A percentile compares a stretch with the other conserved stretches of the same genome.
Evolutionary conservation across 1,140 invertebrate genomes (phyloP).

Genomic region (Sitobion miscanthi): DNA sequence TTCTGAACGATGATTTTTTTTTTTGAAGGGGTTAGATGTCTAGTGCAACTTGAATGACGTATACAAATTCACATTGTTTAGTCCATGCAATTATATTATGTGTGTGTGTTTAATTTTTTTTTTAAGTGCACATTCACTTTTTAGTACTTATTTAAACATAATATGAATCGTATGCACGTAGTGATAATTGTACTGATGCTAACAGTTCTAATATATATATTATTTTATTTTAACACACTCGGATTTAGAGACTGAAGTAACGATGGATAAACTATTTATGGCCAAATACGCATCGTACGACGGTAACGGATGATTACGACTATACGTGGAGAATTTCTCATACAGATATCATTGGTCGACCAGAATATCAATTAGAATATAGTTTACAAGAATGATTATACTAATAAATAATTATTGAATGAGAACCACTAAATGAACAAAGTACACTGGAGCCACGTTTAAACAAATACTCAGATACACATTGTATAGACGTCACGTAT

Average conservation of each 20-base stretch:
- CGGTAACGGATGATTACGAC: not conserved
- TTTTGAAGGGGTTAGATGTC: not conserved
- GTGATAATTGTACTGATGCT: not conserved
- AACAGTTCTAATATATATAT: not conserved
- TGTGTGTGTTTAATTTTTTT: too few species aligned
- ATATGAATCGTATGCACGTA: not conserved
- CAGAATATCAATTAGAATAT: not conserved
- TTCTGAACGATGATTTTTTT: not conserved
- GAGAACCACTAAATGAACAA: not conserved
- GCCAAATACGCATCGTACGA: not conserved
- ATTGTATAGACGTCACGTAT: not conserved
- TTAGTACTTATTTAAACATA: not conserved
- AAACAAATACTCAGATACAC: not conserved
- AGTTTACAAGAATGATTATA: too few species aligned
- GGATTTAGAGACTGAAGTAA: not conserved
- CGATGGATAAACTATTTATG: not conserved
- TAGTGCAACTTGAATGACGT: not conserved
- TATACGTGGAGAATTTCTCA: not conserved
- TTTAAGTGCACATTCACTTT: not conserved
- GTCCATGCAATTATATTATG: not conserved
- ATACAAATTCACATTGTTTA: too few species aligned
- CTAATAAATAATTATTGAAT: not conserved
- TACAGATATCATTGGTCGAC: not conserved
- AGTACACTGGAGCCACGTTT: not conserved
- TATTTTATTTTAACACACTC: not conserved